phyloP scores from a whole-genome alignment of 1,140 invertebrate species.

The Lepidostoma basale region DNA sequence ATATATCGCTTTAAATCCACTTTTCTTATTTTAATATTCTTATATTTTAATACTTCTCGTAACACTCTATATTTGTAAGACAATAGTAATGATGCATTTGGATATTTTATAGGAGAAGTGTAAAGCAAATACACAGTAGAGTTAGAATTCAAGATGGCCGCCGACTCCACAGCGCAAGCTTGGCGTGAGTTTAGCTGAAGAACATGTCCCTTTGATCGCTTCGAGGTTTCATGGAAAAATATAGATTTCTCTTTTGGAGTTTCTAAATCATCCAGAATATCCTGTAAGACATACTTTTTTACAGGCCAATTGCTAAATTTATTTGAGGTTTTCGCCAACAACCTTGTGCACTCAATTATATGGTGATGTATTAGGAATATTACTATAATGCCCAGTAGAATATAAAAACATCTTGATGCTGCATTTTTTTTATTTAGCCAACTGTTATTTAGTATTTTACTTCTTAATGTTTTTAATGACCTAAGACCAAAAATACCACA shows the following conservation, averaged over 20 bases:
- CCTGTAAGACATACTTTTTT: conserved; percentile 28
- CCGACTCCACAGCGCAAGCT: conserved; percentile 67
- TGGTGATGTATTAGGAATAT: too few species aligned
- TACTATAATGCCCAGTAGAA: too few species aligned
- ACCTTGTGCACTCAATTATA: too few species aligned
- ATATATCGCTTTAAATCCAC: conserved; percentile 54
- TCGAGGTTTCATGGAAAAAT: conserved; percentile 66
- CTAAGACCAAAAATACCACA: too few species aligned
- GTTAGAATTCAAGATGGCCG: conserved; percentile 61
- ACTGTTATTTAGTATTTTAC: too few species aligned
- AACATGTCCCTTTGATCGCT: not conserved
- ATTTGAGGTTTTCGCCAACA: too few species aligned
- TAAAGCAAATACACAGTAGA: conserved; percentile 61
- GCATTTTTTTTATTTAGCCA: too few species aligned
- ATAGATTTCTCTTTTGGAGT: conserved; percentile 51
- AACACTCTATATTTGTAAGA: conserved; percentile 42
- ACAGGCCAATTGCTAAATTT: too few species aligned
- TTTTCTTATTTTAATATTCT: conserved; percentile 53
- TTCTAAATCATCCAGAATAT: conserved; percentile 33
- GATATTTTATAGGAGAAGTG: conserved; percentile 49
- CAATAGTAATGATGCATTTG: conserved; percentile 11
- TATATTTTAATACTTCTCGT: conserved; percentile 51
- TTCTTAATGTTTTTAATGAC: too few species aligned
- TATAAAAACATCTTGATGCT: too few species aligned
- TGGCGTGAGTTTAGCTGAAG: conserved; percentile 56